phyloP scores from a whole-genome alignment of 1,140 invertebrate genomes.

The Streblospio benedicti region DNA sequence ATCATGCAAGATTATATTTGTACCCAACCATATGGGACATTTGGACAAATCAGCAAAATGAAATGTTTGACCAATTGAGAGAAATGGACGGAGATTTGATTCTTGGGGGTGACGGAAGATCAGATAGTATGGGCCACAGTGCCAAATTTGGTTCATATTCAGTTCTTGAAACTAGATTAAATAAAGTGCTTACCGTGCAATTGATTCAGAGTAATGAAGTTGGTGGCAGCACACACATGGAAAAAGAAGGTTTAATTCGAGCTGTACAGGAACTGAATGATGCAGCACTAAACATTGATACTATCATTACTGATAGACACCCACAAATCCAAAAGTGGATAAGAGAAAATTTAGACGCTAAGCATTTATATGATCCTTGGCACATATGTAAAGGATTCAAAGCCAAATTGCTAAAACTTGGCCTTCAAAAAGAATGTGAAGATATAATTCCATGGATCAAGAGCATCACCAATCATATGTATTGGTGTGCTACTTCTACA shows the following conservation, averaged over 20 bases:
- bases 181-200: background rate
- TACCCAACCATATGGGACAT: background rate
- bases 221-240: background rate
- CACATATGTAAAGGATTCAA: background rate
- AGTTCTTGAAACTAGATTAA: background rate
- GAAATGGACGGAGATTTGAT: background rate
- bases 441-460: background rate
- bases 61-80: background rate
- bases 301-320: background rate
- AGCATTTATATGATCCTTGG: background rate
- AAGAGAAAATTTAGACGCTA: background rate
- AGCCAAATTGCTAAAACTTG: background rate
- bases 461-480: background rate
- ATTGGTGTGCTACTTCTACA: background rate
- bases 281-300: background rate
- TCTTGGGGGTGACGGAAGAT: background rate
- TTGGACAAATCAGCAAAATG: background rate
- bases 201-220: background rate
- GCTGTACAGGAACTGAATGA: background rate
- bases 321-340: background rate
- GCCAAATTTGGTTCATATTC: background rate
- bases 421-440: background rate
- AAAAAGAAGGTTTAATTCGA: background rate
- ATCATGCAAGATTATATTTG: background rate
- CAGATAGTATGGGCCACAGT: background rate